phyloP scores from a whole-genome alignment of 1,140 invertebrate species.

The Tribolium castaneum region DNA sequence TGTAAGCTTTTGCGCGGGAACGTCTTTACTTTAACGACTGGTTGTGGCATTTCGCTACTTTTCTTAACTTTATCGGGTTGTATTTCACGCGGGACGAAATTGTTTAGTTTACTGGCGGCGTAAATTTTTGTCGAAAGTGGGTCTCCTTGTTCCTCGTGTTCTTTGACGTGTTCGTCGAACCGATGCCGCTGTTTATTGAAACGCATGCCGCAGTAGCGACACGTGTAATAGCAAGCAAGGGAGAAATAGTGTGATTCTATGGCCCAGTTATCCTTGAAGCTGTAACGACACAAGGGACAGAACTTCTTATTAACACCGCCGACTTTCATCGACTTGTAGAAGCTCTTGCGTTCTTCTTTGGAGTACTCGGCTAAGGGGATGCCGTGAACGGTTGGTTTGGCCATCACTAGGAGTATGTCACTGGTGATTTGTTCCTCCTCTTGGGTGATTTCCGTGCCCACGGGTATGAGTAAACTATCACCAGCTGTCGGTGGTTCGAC shows the following conservation, averaged over 20 bases:
- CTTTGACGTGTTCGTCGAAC: conserved; percentile 58
- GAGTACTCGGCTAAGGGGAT: conserved; percentile 55
- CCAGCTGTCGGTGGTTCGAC: conserved; percentile 47
- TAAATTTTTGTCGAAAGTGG: conserved; percentile 57
- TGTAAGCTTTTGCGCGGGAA: conserved; percentile 5
- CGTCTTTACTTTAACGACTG: conserved; percentile 45
- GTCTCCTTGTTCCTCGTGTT: conserved; percentile 56
- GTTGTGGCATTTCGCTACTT: conserved; percentile 22
- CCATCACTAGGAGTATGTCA: conserved; percentile 42
- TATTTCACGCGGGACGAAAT: conserved; percentile 54
- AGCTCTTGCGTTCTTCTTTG: conserved; percentile 57
- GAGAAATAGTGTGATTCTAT: conserved; percentile 62
- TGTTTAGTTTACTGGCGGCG: conserved; percentile 56
- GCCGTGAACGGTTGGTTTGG: conserved; percentile 53
- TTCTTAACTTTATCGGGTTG: conserved; percentile 47
- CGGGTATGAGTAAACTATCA: conserved; percentile 53
- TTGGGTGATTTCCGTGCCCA: conserved; percentile 24
- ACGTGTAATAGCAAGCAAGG: conserved; percentile 59
- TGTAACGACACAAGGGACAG: conserved; percentile 61
- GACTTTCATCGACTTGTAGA: conserved; percentile 57
- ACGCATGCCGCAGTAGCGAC: conserved; percentile 60
- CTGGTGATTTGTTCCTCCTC: conserved; percentile 37
- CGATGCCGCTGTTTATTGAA: conserved; percentile 61
- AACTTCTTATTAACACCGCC: conserved; percentile 60
- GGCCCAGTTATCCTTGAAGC: conserved; percentile 63